Evolutionary conservation across 2,888 invertebrate genomes (phyloP), one percentile per base, ranked within the genome.

Genomic region (Pyrochroa serraticornis): DNA sequence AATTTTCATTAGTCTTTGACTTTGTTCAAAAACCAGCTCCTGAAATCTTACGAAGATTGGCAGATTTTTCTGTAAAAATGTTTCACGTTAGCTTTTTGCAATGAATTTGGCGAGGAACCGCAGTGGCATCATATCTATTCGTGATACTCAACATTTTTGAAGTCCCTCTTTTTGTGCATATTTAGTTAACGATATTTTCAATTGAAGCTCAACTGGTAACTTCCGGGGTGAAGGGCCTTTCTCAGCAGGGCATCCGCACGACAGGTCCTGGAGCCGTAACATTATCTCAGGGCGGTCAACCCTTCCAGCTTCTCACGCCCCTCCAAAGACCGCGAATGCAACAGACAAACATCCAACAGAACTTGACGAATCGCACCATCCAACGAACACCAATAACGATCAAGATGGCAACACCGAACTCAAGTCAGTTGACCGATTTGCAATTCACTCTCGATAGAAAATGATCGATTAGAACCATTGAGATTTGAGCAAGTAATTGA

Each of bases 131-230:
- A n/a, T n/a, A n/a, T n/a, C n/a, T n/a, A n/a, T n/a, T n/a, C n/a
- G n/a, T n/a, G n/a, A n/a, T n/a, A n/a, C n/a, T n/a, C n/a, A n/a
- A n/a, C n/a, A n/a, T n/a, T n/a, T n/a, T n/a, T n/a, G n/a, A n/a
- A n/a, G n/a, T n/a, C n/a, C n/a, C n/a, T 22, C 5, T 22, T 22
- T 22, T 22, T 22, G 22, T 22, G 2, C 22, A 3, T 22, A 3
- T 22, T 22, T 22, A 3, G 22, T 22, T 22, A 22, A 22, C 3
- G 3, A 31, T 31, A 6, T 32, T 52, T 43, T 45, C 34, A 48
- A 49, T 60, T 66, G 10, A 62, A 85, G 86, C 85, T 68, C 85
- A 88, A 79, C 79, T 88, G 71, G 86, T 88, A 80, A 81, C 85
- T 52, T 82, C 87, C 64, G 84, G 87, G 59, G 86, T 88, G 75